Evolutionary conservation across 1,140 invertebrate species (phyloP), one percentile per base, ranked within the genome.

Genomic region (Drosophila tani): DNA sequence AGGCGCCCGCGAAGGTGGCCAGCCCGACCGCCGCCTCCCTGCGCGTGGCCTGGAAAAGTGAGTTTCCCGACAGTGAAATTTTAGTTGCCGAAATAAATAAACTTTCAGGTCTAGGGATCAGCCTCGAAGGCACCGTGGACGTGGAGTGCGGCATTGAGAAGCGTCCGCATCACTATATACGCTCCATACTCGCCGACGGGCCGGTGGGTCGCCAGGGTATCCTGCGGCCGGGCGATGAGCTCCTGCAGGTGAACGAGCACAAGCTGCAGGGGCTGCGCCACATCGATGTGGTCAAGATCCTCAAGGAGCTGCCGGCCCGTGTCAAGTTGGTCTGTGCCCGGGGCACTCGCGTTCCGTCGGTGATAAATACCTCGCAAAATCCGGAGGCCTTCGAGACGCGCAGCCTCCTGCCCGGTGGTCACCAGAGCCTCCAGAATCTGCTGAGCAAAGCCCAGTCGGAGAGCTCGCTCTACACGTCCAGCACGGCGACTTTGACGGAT

Each of bases 121-220:
- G 97, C 92, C 94, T 99, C 66, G 98, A 99, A 93, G 98, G 98
- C 40, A 99, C 98, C 9, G 98, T 98, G 19, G 97, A 98, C 92
- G 96, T 97, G 15, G 96, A 97, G 93, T 95, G 96, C 73, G 97
- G 97, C 38, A 94, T 96, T 62, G 96, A 98, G 95, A 94, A 97
- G 78, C 94, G 97, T 91, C 95, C 97, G 82, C 95, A 98, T 94
- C 96, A 98, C 92, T 98, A 97, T 88, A 97, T 98, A 78, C 94
- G 97, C 74, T 97, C 97, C 12, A 97, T 98, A 60, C 93, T 98
- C 53, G 96, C 96, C 19, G 96, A 98, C 90, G 98, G 98, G 15
- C 97, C 98, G 11, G 97, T 98, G 1, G 97, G 97, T 8, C 94
- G 95, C 57, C 97, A 97, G 91, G 96, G 96, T 81, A 94, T 94